phyloP scores from a whole-genome alignment of 2,888 invertebrate genomes.

The Erebia palarica region DNA sequence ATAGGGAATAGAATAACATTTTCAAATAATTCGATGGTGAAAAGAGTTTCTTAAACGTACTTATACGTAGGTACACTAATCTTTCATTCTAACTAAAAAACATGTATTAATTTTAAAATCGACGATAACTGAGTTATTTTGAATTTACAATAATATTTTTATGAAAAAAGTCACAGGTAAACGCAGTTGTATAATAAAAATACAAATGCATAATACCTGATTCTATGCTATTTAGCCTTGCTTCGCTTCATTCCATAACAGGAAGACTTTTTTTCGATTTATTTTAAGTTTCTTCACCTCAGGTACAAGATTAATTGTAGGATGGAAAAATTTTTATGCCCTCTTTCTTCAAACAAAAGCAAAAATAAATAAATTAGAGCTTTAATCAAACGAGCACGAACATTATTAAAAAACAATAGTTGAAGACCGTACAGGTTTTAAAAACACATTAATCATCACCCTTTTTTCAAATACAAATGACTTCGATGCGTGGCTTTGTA shows the following conservation, averaged over 20 bases:
- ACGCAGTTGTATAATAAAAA: background rate
- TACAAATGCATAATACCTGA: constrained; percentile 46
- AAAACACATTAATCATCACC: constrained; percentile 18
- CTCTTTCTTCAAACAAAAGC: constrained; percentile 17
- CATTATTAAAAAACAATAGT: constrained; percentile 24
- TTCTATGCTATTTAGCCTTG: constrained; percentile 67
- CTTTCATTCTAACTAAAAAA: too few species aligned
- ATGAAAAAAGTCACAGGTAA: background rate
- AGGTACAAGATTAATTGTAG: constrained; percentile 28
- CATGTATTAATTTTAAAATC: too few species aligned
- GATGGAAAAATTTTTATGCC: constrained; percentile 22
- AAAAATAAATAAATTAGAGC: constrained; percentile 19
- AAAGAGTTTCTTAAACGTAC: too few species aligned
- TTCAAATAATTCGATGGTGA: too few species aligned
- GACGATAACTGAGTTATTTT: too few species aligned
- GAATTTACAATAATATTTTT: too few species aligned
- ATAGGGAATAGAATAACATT: too few species aligned
- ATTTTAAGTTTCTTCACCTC: constrained; percentile 38
- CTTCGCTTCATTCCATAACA: constrained; percentile 59
- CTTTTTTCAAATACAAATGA: background rate
- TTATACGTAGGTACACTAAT: too few species aligned
- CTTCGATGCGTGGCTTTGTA: background rate
- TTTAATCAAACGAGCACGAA: constrained; percentile 26
- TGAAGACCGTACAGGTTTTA: constrained; percentile 6
- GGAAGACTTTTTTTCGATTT: constrained; percentile 42